Evolutionary conservation across 2,113 vertebrate species (phyloP), one percentile per base, ranked within the genome.

Genomic region (Phaethornis superciliosus): DNA sequence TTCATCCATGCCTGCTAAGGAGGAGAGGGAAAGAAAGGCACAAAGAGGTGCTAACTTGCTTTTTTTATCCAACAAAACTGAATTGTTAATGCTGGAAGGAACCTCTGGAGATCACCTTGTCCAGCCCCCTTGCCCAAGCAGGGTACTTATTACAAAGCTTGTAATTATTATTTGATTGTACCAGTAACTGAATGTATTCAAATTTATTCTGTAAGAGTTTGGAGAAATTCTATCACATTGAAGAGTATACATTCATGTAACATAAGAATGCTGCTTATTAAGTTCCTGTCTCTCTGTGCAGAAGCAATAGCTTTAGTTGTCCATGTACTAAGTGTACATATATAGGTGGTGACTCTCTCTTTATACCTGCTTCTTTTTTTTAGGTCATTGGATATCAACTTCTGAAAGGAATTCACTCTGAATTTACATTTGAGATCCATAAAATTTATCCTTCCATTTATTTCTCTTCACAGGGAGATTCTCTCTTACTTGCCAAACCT

Each of bases 301-400:
- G 35, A 80, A 74, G 9, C 30, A 60, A 23, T 32, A 54, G 8
- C 16, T 46, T 28, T 42, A 18, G n/a, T 35, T 80, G 83, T 81
- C 33, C 16, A 1, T 33, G 7, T 67, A 24, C 8, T 11, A 71
- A 84, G 10, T 4, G 3, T 23, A 13, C 5, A 20, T 1, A 0
- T 10, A 14, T 8, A 55, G 37, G 17, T 32, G 20, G 23, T 42
- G 22, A 20, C 6, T n/a, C 32, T 62, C 9, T 32, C 30, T 78
- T 64, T 55, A 67, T 22, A 70, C 16, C 4, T 37, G 4, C 70
- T n/a, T 70, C 33, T 40, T 15, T 9, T 9, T 47, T 60, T 59
- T 30, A 35, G 5, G 52, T 3, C 23, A 37, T 21, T 55, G 58
- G 13, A 8, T 28, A 23, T 5, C 77, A 26, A 42, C 4, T 28